Evolutionary conservation across 2,888 invertebrate genomes (phyloP), one percentile per base, ranked within the genome.

Genomic region (Tupiocoris notatus): DNA sequence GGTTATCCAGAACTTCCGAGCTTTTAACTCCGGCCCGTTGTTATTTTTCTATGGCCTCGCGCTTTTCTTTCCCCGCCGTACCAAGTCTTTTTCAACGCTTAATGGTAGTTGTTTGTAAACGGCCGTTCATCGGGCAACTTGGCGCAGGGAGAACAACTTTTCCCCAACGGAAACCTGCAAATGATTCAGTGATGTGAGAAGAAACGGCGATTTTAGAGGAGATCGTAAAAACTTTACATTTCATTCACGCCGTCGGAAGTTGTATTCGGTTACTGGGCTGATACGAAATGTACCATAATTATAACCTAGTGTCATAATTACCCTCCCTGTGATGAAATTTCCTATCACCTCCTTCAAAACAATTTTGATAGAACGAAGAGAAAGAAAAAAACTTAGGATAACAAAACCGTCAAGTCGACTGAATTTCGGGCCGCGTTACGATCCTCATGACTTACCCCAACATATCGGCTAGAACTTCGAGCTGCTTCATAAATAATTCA

Each of bases 1-100:
- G 58, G 58, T 57, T 68, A 68, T 68, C 70, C 68, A 23, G 59
- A 67, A 70, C 70, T 70, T 70, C 70, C 70, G 70, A 70, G 70
- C 70, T 70, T 70, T 70, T 70, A 70, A 70, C 70, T 70, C 70
- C 17, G 22, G 3, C 39, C 17, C 59, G 70, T 70, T 70, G 58
- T 58, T 70, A 23, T 59, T 70, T 67, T 67, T 56, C 67, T 63
- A 21, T 16, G n/a, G 24, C 7, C 58, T 24, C 59, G 24, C 70
- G 25, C 25, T 70, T 70, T 59, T 59, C 59, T 59, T 22, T 22
- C 24, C n/a, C 18, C 16, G 20, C 58, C 58, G 20, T 56, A 18
- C 63, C 22, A 58, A 25, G 58, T 25, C 58, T 59, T 39, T 39
- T 39, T 39, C 39, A 39, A 12, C 39, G 39, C 39, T 39, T 70